Evolutionary conservation across 1,140 invertebrate species (phyloP).

Genomic region (Pantala flavescens): DNA sequence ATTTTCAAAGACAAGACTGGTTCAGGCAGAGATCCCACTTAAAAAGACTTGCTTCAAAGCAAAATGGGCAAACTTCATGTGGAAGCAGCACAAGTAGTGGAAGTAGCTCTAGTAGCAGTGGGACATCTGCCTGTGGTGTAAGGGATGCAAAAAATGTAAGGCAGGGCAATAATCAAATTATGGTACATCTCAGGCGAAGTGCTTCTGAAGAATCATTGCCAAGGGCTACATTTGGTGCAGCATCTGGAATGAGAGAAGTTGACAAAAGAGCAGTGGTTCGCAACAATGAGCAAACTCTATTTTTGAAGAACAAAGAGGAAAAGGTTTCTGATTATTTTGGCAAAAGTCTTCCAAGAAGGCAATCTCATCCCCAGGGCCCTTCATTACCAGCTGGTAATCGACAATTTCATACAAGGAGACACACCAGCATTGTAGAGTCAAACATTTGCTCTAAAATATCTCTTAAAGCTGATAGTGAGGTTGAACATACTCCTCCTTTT

Average conservation of each 20-base stretch:
- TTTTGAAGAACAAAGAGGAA: not conserved
- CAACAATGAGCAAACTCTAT: not conserved
- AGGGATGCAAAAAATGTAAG: slow-evolving; percentile 22
- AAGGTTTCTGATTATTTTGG: slow-evolving; percentile 11
- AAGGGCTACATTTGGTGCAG: not conserved
- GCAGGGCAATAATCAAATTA: slow-evolving; percentile 28
- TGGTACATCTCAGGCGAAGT: slow-evolving; percentile 29
- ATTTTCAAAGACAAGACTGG: slow-evolving; percentile 48
- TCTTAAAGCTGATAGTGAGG: too few relatives aligned
- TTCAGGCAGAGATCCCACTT: slow-evolving; percentile 36
- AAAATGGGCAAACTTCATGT: not conserved
- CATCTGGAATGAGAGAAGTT: not conserved
- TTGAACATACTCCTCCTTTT: slow-evolving; percentile 16
- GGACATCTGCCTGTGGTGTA: slow-evolving; percentile 16
- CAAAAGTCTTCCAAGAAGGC: slow-evolving; percentile 22
- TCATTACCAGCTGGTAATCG: not conserved
- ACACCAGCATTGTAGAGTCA: not conserved
- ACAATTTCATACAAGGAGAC: not conserved
- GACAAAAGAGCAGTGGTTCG: not conserved
- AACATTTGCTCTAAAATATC: too few relatives aligned
- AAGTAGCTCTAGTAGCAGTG: slow-evolving; percentile 13
- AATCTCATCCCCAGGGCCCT: not conserved
- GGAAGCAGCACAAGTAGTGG: slow-evolving; percentile 8
- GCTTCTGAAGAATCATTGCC: slow-evolving; percentile 37
- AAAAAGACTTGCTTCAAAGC: slow-evolving; percentile 29